Evolutionary conservation across 2,113 vertebrate genomes (phyloP).

Genomic region (Pygoscelis adeliae): DNA sequence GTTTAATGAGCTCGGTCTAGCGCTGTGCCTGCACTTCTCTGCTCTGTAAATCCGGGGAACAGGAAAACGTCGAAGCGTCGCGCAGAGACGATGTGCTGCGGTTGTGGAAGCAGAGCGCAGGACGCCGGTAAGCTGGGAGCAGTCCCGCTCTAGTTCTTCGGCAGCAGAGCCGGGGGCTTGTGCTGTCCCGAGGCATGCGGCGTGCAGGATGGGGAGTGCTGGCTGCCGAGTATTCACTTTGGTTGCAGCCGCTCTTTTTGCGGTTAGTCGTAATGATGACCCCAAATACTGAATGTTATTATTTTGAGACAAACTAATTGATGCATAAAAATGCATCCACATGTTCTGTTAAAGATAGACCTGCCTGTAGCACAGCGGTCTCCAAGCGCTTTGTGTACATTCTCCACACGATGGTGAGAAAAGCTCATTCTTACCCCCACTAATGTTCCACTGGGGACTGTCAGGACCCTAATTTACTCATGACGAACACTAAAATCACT

Average conservation of each 20-base stretch:
- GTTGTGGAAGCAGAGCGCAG: neutral
- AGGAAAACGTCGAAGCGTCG: accelerated
- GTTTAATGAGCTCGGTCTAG: neutral
- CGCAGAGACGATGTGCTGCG: accelerated
- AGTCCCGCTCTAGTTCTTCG: accelerated
- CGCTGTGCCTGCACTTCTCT: neutral
- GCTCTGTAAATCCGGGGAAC: neutral
- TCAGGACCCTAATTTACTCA: neutral
- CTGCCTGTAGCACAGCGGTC: accelerated
- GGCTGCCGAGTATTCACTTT: accelerated
- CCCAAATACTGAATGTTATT: neutral
- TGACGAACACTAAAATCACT: neutral
- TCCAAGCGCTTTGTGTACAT: neutral
- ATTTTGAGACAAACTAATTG: neutral
- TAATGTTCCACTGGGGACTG: neutral
- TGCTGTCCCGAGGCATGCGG: accelerated
- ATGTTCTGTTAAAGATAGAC: neutral
- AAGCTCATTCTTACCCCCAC: neutral
- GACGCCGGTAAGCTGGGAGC: too few relatives aligned
- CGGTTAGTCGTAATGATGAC: neutral
- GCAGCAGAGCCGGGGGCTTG: accelerated
- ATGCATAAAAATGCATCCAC: neutral
- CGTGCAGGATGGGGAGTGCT: too few relatives aligned
- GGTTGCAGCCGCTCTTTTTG: neutral
- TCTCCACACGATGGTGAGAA: neutral